Percentiles rank a stretch among this genome's conserved stretches.
Evolutionary conservation across 2,888 invertebrate species (phyloP).

Genomic region (Cheilosia pagana): DNA sequence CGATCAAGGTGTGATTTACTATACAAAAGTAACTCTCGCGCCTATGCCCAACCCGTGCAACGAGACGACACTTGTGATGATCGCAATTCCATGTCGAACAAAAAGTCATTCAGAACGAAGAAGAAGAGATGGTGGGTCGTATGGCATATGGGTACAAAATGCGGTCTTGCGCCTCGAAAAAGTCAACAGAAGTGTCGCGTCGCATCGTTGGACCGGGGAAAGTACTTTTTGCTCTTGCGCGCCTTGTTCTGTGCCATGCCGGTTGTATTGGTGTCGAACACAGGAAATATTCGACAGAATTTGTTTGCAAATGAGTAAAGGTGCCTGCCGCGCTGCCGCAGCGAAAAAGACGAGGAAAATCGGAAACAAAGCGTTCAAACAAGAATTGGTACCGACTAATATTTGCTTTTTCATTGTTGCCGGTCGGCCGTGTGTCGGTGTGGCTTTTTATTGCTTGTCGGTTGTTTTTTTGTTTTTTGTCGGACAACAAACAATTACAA

Average conservation of each 20-base stretch:
- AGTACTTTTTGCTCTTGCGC: slow-evolving; percentile 34
- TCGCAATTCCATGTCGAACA: slow-evolving; percentile 47
- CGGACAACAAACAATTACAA: slow-evolving; percentile 45
- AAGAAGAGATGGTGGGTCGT: slow-evolving; percentile 7
- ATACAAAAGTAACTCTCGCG: background rate
- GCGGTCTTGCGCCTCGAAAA: slow-evolving; percentile 17
- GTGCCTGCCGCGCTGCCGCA: slow-evolving; percentile 21
- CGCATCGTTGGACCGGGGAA: slow-evolving; percentile 22
- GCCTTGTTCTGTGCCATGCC: slow-evolving; percentile 3
- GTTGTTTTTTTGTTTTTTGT: slow-evolving; percentile 35
- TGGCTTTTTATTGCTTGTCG: slow-evolving; percentile 34
- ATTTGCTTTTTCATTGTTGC: slow-evolving; percentile 59
- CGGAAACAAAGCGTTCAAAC: slow-evolving; percentile 80
- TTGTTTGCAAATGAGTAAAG: slow-evolving; percentile 59
- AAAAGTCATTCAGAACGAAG: slow-evolving; percentile 15
- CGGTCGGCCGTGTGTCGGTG: slow-evolving; percentile 64
- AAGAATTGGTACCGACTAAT: slow-evolving; percentile 76
- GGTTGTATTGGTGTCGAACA: slow-evolving; percentile 24
- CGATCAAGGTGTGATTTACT: slow-evolving; percentile 10
- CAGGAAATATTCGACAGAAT: slow-evolving; percentile 49
- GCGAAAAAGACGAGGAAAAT: slow-evolving; percentile 51
- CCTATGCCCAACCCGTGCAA: slow-evolving; percentile 17
- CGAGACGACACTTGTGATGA: slow-evolving; percentile 38
- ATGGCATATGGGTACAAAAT: background rate
- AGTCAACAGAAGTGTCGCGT: slow-evolving; percentile 40